phyloP scores from a whole-genome alignment of 2,888 invertebrate genomes.

The Drosophila phalerata region DNA sequence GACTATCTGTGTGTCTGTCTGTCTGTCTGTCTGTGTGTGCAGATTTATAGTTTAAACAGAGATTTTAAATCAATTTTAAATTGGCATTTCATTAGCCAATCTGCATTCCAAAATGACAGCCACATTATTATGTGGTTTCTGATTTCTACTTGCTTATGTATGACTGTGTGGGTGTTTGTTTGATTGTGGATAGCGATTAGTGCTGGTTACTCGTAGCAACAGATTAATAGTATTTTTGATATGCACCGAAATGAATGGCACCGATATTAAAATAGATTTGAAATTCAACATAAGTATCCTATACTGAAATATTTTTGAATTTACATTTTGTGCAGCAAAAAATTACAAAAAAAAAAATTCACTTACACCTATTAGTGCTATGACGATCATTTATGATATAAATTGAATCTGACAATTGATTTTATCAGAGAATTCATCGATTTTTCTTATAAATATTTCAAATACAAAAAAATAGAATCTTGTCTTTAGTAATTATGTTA shows the following conservation, averaged over 20 bases:
- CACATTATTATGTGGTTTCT: slow-evolving; percentile 29
- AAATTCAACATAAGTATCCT: slow-evolving; percentile 9
- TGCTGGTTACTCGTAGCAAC: background rate
- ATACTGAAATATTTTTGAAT: background rate
- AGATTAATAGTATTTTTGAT: slow-evolving; percentile 22
- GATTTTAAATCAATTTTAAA: slow-evolving; percentile 52
- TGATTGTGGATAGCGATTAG: slow-evolving; percentile 7
- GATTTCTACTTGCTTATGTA: slow-evolving; percentile 9
- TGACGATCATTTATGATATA: no score
- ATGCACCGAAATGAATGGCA: slow-evolving; percentile 6
- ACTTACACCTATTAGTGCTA: background rate
- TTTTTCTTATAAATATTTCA: no score
- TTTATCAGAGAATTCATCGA: no score
- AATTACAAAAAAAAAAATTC: background rate
- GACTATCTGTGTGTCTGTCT: background rate
- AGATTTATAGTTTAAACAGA: slow-evolving; percentile 50
- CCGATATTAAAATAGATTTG: slow-evolving; percentile 9
- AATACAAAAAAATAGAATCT: no score
- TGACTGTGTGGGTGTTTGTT: background rate
- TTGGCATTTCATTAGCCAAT: slow-evolving; percentile 55
- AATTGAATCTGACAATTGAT: no score
- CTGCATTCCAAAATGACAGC: slow-evolving; percentile 33
- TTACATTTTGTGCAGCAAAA: background rate
- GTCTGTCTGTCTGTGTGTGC: background rate
- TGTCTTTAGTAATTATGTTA: no score